phyloP scores from a whole-genome alignment of 2,113 vertebrate genomes.

The Cygnus buccinator region DNA sequence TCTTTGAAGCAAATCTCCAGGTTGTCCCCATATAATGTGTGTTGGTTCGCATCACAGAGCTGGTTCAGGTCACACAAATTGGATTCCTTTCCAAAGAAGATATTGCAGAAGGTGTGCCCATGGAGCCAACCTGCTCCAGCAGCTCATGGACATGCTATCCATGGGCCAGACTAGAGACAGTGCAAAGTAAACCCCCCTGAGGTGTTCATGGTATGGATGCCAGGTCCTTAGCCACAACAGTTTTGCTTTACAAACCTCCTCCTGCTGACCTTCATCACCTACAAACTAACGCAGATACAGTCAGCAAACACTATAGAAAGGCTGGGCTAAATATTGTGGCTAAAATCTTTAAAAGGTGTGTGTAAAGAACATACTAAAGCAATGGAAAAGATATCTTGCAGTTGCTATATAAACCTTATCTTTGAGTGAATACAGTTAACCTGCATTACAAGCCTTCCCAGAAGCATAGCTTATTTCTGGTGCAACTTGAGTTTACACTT shows the following conservation, averaged over 20 bases:
- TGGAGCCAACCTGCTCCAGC: background rate
- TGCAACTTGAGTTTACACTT: conserved; percentile 51
- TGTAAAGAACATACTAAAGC: background rate
- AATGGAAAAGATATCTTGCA: background rate
- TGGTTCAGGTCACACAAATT: background rate
- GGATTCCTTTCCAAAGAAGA: background rate
- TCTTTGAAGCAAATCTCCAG: background rate
- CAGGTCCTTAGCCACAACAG: background rate
- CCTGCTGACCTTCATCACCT: background rate
- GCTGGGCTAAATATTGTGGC: background rate
- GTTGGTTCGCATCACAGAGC: background rate
- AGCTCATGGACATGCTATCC: background rate
- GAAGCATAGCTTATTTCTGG: conserved; percentile 31
- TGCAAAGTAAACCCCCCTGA: background rate
- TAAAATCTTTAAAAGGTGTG: background rate
- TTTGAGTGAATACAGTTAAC: conserved; percentile 10
- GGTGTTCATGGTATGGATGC: background rate
- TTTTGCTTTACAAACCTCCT: background rate
- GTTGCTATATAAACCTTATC: background rate
- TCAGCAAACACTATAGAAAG: background rate
- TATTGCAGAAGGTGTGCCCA: background rate
- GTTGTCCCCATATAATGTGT: background rate
- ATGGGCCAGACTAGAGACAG: background rate
- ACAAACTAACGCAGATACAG: background rate
- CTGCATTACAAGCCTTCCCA: background rate